Base-by-base conservation (phyloP, 2,113 vertebrate species). In the Cryptomyrus ogoouensis region DNA sequence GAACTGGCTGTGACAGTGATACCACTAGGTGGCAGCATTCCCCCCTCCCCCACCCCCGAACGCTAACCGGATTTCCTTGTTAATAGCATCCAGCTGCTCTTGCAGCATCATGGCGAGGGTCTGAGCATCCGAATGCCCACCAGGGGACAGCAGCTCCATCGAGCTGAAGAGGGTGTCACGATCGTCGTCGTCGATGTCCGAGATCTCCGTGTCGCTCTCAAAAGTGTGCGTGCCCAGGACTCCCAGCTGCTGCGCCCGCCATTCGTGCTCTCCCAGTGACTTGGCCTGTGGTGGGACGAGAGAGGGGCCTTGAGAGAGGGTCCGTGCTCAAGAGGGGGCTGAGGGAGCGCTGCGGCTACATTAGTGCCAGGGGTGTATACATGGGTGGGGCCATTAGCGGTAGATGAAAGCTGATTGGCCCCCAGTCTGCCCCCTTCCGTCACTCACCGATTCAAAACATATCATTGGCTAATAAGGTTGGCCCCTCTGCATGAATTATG, bases 61-160 rank as follows among this genome's bases (percentile, higher is more conserved):
- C 8, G 74, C 74, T 80, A 80, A 99, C 98, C 98, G 97, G 84
- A 99, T 99, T 96, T 99, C 98, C 93, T 99, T 99, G 95, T 99
- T 99, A 93, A 99, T 99, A 27, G 98, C 98, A 94, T 99, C 98
- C 87, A 99, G 92, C 91, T 99, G 98, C 91, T 99, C 98, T 92
- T 99, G 98, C 93, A 99, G 97, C 98, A 99, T 99, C 97, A 99
- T 99, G 91, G 98, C 98, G 90, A 99, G 95, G 0, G 98, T 99
- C 91, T 99, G 98, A n/a, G 98, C 98, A 85, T 99, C 98, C 0
- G 98, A 99, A 95, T 99, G 98, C 31, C 98, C 98, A 0, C 98
- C 94, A 77, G 98, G 98, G 39, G 98, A 99, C 46, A 99, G 96
- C 91, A 99, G 95, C 93, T 99, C 98, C 98, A 99, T 98, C 89